Base-by-base conservation (phyloP, 37 sponge, comb jelly and placozoan species). In the Crambe crambe region DNA sequence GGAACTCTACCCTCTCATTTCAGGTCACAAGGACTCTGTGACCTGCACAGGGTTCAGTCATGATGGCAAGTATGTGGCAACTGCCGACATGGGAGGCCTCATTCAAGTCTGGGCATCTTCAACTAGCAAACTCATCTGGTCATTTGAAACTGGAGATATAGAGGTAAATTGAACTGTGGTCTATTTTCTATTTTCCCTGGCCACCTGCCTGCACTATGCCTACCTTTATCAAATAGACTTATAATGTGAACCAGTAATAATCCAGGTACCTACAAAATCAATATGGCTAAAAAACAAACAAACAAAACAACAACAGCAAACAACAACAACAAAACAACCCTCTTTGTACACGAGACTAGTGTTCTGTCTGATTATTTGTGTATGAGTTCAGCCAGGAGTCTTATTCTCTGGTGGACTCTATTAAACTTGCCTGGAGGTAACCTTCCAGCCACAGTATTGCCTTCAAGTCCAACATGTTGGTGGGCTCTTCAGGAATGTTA, bases 1-100 rank as follows among this genome's bases (percentile, higher is more conserved):
- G 15, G 54, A 18, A 15, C 15, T 56, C 9, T 64, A 10, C 42
- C 36, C 47, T 1, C 72, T 54, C 8, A 61, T 27, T 34, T n/a
- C 51, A 94, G 95, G 95, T 70, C 97, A 97, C 83, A 94, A 91
- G 63, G 97, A 97, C 70, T 97, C 97, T 18, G 97, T 97, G 22
- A 83, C 89, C 0, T 85, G 95, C 67, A 86, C 85, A 31, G 85
- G 87, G 32, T 94, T 94, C 56, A 94, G 90, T 42, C 51, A 79
- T 39, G 90, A 91, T 80, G 90, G 87, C 20, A 90, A 94, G 75
- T 91, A 87, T 74, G 78, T 84, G 58, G 75, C 85, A 23, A 89
- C 85, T 41, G 92, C 78, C 26, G 92, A 97, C 62, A 84, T 97
- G 95, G 58, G 70, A 29, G 92, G 97, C 10, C 36, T 66, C 18